Evolutionary conservation across 1,140 invertebrate genomes (phyloP).

Genomic region (Diabrotica undecimpunctata): DNA sequence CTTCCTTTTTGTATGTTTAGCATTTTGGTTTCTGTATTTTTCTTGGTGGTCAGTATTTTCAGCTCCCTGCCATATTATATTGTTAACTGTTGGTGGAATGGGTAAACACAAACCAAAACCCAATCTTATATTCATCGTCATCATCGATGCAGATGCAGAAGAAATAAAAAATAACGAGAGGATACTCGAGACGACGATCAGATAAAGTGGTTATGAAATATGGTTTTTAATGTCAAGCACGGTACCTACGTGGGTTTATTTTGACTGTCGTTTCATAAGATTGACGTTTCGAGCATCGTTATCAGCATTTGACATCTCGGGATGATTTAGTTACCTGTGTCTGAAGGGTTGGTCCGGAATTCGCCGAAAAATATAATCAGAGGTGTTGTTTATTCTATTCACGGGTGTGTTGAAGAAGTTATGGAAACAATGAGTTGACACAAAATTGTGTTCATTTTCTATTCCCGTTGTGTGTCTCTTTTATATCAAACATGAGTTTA

Average conservation of each 20-base stretch:
- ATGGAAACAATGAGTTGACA: too few species aligned
- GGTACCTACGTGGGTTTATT: conserved; percentile 10
- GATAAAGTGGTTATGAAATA: conserved; percentile 3
- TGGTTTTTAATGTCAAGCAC: background rate
- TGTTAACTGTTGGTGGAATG: too few species aligned
- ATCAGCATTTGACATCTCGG: conserved; percentile 4
- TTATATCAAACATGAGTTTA: too few species aligned
- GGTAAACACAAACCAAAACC: too few species aligned
- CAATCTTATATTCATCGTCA: background rate
- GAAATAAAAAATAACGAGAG: conserved; percentile 11
- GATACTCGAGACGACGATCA: conserved; percentile 11
- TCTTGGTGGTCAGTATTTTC: too few species aligned
- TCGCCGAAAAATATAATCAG: background rate
- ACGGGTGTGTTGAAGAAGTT: background rate
- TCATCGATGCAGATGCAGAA: background rate
- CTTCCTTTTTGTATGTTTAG: too few species aligned
- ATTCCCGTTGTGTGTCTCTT: too few species aligned
- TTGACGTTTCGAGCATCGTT: conserved; percentile 11
- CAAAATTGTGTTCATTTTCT: too few species aligned
- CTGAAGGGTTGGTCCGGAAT: background rate
- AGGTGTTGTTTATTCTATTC: background rate
- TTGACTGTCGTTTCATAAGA: conserved; percentile 11
- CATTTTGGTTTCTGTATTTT: too few species aligned
- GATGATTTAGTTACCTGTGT: conserved; percentile 12
- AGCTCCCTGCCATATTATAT: too few species aligned